Base-by-base conservation (phyloP, 2,113 vertebrate species). In the Anarhynchus alexandrinus region DNA sequence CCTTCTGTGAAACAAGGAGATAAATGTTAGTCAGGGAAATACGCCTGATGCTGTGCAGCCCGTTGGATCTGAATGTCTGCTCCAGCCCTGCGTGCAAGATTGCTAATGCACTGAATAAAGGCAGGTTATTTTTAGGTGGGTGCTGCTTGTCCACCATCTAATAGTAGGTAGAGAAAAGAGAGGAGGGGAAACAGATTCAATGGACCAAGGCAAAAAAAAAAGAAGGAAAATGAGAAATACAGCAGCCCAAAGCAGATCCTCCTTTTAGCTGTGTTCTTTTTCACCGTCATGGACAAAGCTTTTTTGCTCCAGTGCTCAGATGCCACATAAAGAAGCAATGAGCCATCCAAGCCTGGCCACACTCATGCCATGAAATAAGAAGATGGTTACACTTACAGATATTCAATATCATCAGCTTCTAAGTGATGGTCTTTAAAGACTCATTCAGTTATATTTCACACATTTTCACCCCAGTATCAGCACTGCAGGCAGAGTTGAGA, bases 1-100 rank as follows among this genome's bases (percentile, higher is more conserved):
- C 15, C 42, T 74, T 65, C 78, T 77, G 74, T 49, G 59, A 57
- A 91, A 23, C 5, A 4, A 47, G 32, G 42, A 58, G 72, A 21
- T 15, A 15, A 55, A 66, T 13, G 11, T 40, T 79, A 45, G 43
- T 8, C 43, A 55, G 61, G 59, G n/a, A 64, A 58, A 92, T 4
- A 5, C 0, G 0, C 7, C 26, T 32, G 45, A 6, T 54, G 47
- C 32, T 40, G 9, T 38, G 67, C 55, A 52, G 12, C n/a, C 59
- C 2, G 0, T 51, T 32, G 40, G 42, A 51, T 54, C 62, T 3
- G 0, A 38, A 40, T 2, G 2, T 14, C 49, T 49, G 21, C 21
- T 77, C 54, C n/a, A 72, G 34, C 42, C 38, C 32, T 12, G 7
- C 2, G 2, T 11, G 57, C 19, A 32, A 38, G 32, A 36, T n/a